Base-by-base conservation (phyloP, 2,113 vertebrate species). In the Mugil cephalus region DNA sequence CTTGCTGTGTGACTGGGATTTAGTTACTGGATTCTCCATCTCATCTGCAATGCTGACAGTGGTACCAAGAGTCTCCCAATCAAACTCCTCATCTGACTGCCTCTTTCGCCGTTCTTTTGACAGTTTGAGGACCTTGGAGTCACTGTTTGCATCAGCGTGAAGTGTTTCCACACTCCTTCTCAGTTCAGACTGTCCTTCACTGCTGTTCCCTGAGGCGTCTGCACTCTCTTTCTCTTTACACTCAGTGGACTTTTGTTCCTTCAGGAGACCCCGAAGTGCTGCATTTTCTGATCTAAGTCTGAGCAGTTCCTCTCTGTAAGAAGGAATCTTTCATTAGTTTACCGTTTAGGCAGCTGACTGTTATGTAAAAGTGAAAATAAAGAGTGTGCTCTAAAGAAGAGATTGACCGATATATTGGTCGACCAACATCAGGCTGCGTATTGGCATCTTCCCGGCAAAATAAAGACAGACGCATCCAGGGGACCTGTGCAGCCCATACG, bases 161-260 rank as follows among this genome's bases (percentile, higher is more conserved):
- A 94, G 92, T 43, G 88, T 89, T 88, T 93, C 84, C 53, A 93
- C 83, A 56, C 92, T 88, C 80, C 87, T 90, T 69, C 88, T 93
- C 46, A 94, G 82, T 69, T 92, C 91, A 54, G 88, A 90, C 69
- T 93, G 92, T 30, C 90, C 84, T 61, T 94, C 94, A 18, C 94
- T 94, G 63, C 92, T 87, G 82, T 93, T 94, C 10, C 65, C 86
- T 1, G 93, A 94, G 35, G 91, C 90, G 34, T 94, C 95, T 1
- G 86, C 85, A 79, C 88, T 93, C 56, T 91, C 94, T 73, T 83
- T 92, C 38, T 93, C 95, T 83, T 93, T 94, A 38, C 88, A 90
- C 38, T 89, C 89, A 3, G 75, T 55, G 7, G 89, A 85, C 12
- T 85, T 86, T 52, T 85, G 93, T 76, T 96, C 95, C 85, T 96